phyloP scores from a whole-genome alignment of 2,113 vertebrate genomes.

The Aviceda subcristata region DNA sequence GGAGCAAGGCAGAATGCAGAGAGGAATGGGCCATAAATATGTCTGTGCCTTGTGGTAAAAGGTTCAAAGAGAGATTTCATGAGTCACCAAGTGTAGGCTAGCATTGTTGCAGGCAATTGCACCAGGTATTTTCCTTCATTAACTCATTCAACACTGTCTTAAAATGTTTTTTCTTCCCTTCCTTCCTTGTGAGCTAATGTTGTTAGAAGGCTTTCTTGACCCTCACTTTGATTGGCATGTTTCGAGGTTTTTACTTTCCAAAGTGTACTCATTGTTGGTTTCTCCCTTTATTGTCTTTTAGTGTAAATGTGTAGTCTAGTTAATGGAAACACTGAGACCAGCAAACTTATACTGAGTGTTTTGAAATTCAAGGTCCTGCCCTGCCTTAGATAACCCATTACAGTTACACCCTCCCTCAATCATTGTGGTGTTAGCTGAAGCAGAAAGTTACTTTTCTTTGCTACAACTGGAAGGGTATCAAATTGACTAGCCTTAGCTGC shows the following conservation, averaged over 20 bases:
- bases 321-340: background rate
- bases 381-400: background rate
- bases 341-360: background rate
- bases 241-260: background rate
- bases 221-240: rapidly evolving
- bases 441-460: background rate
- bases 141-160: background rate
- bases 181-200: background rate
- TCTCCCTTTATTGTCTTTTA: background rate
- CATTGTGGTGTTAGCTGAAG: background rate
- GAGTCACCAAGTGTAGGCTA: background rate
- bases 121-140: background rate
- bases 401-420: background rate
- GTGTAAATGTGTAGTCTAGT: background rate
- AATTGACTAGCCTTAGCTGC: background rate
- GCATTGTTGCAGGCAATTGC: background rate
- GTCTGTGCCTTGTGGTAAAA: background rate
- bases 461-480: background rate
- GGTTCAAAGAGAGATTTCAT: background rate
- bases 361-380: background rate
- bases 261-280: background rate
- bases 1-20: background rate
- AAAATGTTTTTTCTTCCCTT: background rate
- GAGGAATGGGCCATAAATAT: background rate
- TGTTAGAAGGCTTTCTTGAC: background rate